phyloP scores from a whole-genome alignment of 2,113 vertebrate genomes.

The Gila orcuttii region DNA sequence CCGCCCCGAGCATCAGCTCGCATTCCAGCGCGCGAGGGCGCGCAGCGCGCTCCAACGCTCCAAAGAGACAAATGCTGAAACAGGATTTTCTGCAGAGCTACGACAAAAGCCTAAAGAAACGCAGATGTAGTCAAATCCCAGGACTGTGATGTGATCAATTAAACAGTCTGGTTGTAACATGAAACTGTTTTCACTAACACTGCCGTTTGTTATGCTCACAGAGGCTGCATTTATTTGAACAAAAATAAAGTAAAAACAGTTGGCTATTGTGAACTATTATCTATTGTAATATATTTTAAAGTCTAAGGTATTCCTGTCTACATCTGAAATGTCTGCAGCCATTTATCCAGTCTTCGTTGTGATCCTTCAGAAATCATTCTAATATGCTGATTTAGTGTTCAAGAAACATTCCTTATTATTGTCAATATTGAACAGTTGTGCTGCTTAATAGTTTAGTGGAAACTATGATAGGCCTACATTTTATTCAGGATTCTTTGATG shows the following conservation, averaged over 20 bases:
- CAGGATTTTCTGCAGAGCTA: not conserved
- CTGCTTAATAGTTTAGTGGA: not conserved
- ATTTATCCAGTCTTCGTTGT: not conserved
- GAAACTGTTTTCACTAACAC: not conserved
- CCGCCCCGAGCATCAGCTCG: conserved; percentile 14
- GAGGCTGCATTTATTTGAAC: not conserved
- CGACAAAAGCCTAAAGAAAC: not conserved
- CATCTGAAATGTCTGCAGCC: too few relatives aligned
- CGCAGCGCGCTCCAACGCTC: not conserved
- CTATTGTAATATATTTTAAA: not conserved
- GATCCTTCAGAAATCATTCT: not conserved
- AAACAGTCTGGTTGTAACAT: not conserved
- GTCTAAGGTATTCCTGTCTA: not conserved
- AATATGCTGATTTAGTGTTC: too few relatives aligned
- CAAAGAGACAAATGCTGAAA: not conserved
- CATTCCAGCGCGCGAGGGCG: conserved; percentile 21
- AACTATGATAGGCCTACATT: too few relatives aligned
- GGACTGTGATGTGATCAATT: not conserved
- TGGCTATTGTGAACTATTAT: not conserved
- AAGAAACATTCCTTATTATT: not conserved
- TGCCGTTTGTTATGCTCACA: too few relatives aligned
- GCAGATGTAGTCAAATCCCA: not conserved
- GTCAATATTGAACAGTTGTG: not conserved
- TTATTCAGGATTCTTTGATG: too few relatives aligned
- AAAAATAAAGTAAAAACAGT: not conserved